Conservation (phyloP, 2,888 invertebrate species). For the Aphodius sticticus region DNA sequence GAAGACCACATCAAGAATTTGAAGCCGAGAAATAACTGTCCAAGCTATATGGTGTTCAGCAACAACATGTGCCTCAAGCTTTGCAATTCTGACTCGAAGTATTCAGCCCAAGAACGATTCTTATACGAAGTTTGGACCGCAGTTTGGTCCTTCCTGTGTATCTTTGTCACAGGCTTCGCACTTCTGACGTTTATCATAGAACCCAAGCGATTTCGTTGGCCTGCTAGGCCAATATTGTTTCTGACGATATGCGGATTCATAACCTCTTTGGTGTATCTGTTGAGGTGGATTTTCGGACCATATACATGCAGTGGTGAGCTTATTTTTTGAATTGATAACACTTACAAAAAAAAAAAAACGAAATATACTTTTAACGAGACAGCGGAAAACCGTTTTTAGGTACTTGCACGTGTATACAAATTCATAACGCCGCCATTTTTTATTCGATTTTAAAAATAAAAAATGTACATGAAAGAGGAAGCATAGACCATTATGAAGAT, state of each 20-base stretch:
- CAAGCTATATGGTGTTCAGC: constrained; percentile 45
- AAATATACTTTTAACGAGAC: no score
- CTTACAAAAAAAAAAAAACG: no score
- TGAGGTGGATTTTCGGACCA: constrained; percentile 52
- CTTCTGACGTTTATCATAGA: constrained; percentile 89
- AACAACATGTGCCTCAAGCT: constrained; percentile 48
- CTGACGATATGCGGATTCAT: constrained; percentile 76
- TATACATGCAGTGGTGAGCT: constrained; percentile 49
- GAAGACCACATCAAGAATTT: constrained; percentile 26
- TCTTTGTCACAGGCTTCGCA: constrained; percentile 84
- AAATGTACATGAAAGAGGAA: no score
- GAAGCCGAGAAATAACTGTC: constrained; percentile 43
- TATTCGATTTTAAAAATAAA: no score
- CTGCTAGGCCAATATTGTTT: constrained; percentile 91
- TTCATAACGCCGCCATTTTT: no score
- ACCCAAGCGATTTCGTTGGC: constrained; percentile 88
- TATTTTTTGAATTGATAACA: constrained; percentile 7
- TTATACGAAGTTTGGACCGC: constrained; percentile 76
- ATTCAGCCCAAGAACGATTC: constrained; percentile 27
- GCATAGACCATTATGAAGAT: no score
- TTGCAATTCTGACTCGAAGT: constrained; percentile 33
- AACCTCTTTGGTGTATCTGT: constrained; percentile 50
- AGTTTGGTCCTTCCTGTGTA: constrained; percentile 79
- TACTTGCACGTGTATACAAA: no score
- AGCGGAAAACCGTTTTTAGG: no score